These are phyloP conservation scores for Spilosoma lubricipeda DNA, from an alignment of 2,888 invertebrate species.

Conservation along the genomic window DNA sequence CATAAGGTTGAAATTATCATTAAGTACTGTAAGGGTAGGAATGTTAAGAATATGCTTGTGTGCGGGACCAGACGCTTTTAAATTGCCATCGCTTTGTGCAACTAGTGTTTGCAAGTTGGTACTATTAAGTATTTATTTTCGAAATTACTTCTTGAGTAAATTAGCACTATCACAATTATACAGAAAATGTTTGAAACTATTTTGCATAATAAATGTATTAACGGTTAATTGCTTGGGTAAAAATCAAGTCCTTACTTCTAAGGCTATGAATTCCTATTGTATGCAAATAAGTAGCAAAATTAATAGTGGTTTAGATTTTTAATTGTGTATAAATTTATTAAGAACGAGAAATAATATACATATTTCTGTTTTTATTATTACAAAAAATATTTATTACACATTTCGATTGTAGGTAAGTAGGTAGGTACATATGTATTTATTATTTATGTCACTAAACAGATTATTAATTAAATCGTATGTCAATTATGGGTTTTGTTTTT, in stretches of 20 bases:
- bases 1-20: slow-evolving; percentile 53
- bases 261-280: not conserved
- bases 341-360: not conserved
- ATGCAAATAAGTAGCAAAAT: not conserved
- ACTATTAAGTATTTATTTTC: slow-evolving; percentile 30
- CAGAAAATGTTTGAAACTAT: not conserved
- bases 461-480: not conserved
- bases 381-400: not conserved
- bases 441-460: not conserved
- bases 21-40: slow-evolving; percentile 28
- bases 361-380: not conserved
- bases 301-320: not conserved
- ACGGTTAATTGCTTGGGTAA: not conserved
- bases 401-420: not conserved
- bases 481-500: not conserved
- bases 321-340: not conserved
- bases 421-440: not conserved
- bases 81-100: slow-evolving; percentile 45
- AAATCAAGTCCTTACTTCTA: not conserved
- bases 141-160: not conserved
- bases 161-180: not conserved
- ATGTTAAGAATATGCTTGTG: slow-evolving; percentile 21
- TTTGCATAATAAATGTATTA: not conserved
- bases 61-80: slow-evolving; percentile 39
- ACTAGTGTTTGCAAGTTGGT: slow-evolving; percentile 34